Evolutionary conservation across 2,888 invertebrate species (phyloP).

Genomic region (Arctia plantaginis): DNA sequence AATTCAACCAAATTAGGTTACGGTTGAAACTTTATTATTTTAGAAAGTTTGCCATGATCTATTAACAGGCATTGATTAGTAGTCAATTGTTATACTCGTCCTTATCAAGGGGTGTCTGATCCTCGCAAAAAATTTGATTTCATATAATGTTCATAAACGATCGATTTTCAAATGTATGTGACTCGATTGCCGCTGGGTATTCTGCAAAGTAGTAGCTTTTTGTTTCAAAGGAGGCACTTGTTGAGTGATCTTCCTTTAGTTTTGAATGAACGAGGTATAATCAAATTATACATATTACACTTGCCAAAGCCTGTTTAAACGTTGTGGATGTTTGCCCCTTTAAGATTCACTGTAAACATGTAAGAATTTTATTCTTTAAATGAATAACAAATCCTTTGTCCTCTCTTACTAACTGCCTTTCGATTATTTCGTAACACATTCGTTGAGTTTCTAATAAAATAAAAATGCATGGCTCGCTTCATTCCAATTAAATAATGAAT

Average conservation of each 20-base stretch:
- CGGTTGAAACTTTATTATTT: not conserved
- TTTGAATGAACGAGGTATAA: slow-evolving; percentile 34
- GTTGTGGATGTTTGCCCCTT: slow-evolving; percentile 32
- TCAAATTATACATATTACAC: no score
- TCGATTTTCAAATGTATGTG: not conserved
- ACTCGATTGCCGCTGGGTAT: not conserved
- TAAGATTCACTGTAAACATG: slow-evolving; percentile 25
- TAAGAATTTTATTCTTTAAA: not conserved
- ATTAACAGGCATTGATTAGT: not conserved
- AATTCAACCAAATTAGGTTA: not conserved
- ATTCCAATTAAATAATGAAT: no score
- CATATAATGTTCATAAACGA: not conserved
- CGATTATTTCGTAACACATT: not conserved
- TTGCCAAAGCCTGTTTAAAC: slow-evolving; percentile 43
- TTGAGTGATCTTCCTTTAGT: slow-evolving; percentile 15
- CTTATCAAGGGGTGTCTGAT: not conserved
- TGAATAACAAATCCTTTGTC: not conserved
- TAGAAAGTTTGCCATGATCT: not conserved
- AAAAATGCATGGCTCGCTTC: no score
- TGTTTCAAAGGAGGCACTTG: slow-evolving; percentile 12
- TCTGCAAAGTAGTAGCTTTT: slow-evolving; percentile 9
- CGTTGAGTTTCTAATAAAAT: no score
- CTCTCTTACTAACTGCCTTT: not conserved
- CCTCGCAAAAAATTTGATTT: not conserved
- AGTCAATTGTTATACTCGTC: no score